phyloP scores from a whole-genome alignment of 2,888 invertebrate genomes.

The Ariolimax columbianus region DNA sequence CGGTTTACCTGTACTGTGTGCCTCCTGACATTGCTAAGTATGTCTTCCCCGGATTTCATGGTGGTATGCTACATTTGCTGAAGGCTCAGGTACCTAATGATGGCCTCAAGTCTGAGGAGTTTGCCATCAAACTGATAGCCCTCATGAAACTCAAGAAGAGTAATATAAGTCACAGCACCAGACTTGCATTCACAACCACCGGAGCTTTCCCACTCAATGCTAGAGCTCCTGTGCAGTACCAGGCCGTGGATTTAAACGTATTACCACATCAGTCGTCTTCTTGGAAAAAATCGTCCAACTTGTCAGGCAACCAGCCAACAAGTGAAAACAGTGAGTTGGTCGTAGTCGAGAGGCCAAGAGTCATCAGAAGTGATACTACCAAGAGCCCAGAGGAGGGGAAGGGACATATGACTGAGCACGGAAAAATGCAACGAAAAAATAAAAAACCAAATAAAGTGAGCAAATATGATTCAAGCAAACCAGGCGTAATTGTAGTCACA shows the following conservation, averaged over 20 bases:
- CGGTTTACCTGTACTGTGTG: slow-evolving; percentile 23
- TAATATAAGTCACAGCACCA: background rate
- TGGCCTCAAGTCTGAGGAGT: background rate
- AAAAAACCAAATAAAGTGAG: background rate
- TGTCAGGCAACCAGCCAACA: background rate
- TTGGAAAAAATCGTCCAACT: background rate
- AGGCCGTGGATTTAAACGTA: background rate
- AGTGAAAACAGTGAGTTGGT: background rate
- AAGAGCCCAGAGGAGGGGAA: background rate
- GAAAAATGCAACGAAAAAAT: background rate
- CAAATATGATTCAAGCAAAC: background rate
- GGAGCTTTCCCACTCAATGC: slow-evolving; percentile 41
- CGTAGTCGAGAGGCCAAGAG: background rate
- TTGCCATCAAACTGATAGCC: background rate
- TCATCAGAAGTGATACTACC: background rate
- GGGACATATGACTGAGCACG: background rate
- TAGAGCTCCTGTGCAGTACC: slow-evolving; percentile 22
- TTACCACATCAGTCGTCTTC: background rate
- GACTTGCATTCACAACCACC: slow-evolving; percentile 21
- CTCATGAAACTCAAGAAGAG: background rate
- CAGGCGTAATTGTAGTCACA: background rate
- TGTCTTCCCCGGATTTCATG: slow-evolving; percentile 43
- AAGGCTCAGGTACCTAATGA: background rate
- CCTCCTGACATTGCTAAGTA: slow-evolving; percentile 26
- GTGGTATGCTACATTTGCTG: slow-evolving; percentile 30